A percentile compares a stretch with the other conserved stretches of the same genome.
phyloP scores from a whole-genome alignment of 2,888 invertebrate species.

The Drosophila pseudotalamancana region DNA sequence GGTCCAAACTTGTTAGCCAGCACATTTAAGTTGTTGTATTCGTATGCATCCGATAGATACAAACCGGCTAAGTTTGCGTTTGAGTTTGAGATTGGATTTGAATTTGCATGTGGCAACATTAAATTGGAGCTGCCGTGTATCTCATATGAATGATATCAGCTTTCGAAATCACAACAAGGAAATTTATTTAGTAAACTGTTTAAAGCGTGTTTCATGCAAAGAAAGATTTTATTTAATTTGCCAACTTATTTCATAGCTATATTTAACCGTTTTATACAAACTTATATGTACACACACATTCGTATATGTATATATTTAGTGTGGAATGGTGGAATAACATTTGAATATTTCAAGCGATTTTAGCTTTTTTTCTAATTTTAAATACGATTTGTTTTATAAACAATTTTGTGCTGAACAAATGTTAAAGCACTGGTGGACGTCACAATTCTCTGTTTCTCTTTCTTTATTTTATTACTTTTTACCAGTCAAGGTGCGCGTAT shows the following conservation, averaged over 20 bases:
- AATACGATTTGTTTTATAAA: slow-evolving; percentile 56
- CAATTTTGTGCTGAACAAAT: slow-evolving; percentile 41
- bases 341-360: slow-evolving; percentile 23
- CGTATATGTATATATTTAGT: background rate
- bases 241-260: slow-evolving; percentile 40
- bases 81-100: slow-evolving; percentile 7
- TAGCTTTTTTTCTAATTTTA: slow-evolving; percentile 53
- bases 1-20: slow-evolving; percentile 42
- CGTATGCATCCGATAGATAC: slow-evolving; percentile 40
- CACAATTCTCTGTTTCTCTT: slow-evolving; percentile 35
- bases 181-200: slow-evolving; percentile 30
- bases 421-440: slow-evolving; percentile 53
- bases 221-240: slow-evolving; percentile 6
- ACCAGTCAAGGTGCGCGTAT: slow-evolving; percentile 27
- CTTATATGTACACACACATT: background rate
- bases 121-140: slow-evolving; percentile 56
- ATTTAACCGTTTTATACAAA: slow-evolving; percentile 30
- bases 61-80: slow-evolving; percentile 32
- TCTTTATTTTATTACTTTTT: slow-evolving; percentile 5
- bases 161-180: slow-evolving; percentile 12
- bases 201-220: background rate
- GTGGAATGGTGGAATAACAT: background rate
- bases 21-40: slow-evolving; percentile 20
- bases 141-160: slow-evolving; percentile 31
- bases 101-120: slow-evolving; percentile 74